Evolutionary conservation across 1,140 invertebrate species (phyloP), one percentile per base, ranked within the genome.

Genomic region (Marisa cornuarietis): DNA sequence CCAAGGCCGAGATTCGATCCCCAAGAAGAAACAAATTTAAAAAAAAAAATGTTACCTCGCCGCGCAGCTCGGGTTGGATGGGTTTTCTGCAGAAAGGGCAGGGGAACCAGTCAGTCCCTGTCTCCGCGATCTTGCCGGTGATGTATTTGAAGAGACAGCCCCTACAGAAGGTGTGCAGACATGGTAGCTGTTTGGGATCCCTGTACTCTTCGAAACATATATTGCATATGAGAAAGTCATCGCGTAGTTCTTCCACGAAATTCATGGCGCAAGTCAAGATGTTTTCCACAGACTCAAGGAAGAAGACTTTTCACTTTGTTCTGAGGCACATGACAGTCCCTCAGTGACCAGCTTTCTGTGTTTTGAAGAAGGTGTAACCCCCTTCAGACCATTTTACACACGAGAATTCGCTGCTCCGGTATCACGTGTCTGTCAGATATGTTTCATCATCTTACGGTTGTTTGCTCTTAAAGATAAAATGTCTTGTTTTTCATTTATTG

Each of bases 151-250:
- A 52, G 18, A 86, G 74, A 66, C 85, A 86, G 4, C 77, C 42
- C 16, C 78, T 54, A 51, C 85, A 86, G 75, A 85, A 85, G 10
- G 74, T 82, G 68, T 86, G 85, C 54, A 82, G 77, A 77, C 85
- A 86, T 24, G 85, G 84, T 24, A 86, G 77, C 31, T 77, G 71
- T 63, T 80, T 82, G 20, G 85, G 85, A n/a, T 82, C 77, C 20
- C 63, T 75, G 72, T 80, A 86, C 73, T 81, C 76, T 31, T 83
- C 82, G 24, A 85, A 71, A 78, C 85, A 86, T 42, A 86, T 83
- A 51, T 77, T 80, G 72, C 85, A 86, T 24, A 79, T 78, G 14
- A 87, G 73, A 51, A 86, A 85, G 26, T 87, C 84, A 6, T 86
- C 84, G 52, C 81, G 80, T n/a, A 85, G 84, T 76, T 84, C 81